These are phyloP conservation scores for Catostylus mosaicus DNA, from an alignment of 30 jellyfish, hydroid and myxozoan species.

Conservation along the genomic window DNA sequence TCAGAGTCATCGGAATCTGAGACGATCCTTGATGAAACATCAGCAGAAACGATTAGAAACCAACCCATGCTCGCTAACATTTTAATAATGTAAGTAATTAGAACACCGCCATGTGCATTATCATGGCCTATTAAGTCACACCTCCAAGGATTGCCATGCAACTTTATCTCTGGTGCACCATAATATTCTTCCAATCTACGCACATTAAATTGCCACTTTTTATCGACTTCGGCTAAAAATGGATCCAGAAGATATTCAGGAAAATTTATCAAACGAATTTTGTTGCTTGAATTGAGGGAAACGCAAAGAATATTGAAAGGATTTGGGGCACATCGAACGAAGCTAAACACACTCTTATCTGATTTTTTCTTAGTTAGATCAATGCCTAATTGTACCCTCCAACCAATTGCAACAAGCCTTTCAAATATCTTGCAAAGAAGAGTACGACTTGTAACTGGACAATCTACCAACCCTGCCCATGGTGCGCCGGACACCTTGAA, in stretches of 20 bases:
- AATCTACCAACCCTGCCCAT: slow-evolving; percentile 52
- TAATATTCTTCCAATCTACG: neutral
- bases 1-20: neutral
- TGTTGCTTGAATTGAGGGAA: slow-evolving; percentile 42
- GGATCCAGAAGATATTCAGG: slow-evolving; percentile 41
- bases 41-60: slow-evolving; percentile 37
- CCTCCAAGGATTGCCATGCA: slow-evolving; percentile 67
- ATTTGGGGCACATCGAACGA: slow-evolving; percentile 51
- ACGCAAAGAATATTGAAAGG: slow-evolving; percentile 38
- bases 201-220: slow-evolving; percentile 48
- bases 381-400: slow-evolving; percentile 31
- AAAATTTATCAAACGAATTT: slow-evolving; percentile 50
- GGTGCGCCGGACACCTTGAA: slow-evolving; percentile 71
- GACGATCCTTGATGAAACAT: neutral
- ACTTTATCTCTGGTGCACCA: slow-evolving; percentile 9
- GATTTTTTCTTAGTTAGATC: slow-evolving; percentile 25
- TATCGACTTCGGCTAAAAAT: slow-evolving; percentile 22
- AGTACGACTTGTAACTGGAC: slow-evolving; percentile 38
- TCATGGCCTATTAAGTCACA: neutral
- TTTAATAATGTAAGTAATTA: slow-evolving; percentile 17
- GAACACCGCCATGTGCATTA: slow-evolving; percentile 59
- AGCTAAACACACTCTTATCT: slow-evolving; percentile 52
- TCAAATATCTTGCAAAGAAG: slow-evolving; percentile 51
- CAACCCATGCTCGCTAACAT: slow-evolving; percentile 10
- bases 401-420: slow-evolving; percentile 51